A percentile compares a stretch with the other conserved stretches of the same genome.
phyloP scores from a whole-genome alignment of 2,113 vertebrate genomes.

The Bubalus kerabau region DNA sequence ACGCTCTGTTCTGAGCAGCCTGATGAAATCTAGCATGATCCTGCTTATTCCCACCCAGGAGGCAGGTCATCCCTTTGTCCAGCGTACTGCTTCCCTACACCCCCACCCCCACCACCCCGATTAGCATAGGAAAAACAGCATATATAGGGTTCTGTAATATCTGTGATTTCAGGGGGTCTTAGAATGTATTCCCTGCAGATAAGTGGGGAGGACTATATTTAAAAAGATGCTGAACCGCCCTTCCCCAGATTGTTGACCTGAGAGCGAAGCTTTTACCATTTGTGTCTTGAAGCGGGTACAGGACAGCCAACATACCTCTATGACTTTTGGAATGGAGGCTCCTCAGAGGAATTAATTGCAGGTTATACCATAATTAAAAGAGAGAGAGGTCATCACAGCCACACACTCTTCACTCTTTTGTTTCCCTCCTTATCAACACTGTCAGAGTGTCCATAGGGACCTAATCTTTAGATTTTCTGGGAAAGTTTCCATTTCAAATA shows the following conservation, averaged over 20 bases:
- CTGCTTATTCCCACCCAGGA: not conserved
- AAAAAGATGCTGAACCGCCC: not conserved
- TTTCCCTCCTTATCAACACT: not conserved
- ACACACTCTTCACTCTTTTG: not conserved
- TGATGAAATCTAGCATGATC: not conserved
- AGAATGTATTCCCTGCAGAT: not conserved
- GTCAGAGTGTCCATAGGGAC: not conserved
- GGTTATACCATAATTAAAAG: not conserved
- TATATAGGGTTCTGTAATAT: not conserved
- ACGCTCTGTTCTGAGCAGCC: not conserved
- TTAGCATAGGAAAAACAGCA: not conserved
- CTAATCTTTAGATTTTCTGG: not conserved
- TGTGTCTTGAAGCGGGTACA: not conserved
- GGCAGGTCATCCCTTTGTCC: not conserved
- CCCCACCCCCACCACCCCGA: fast-evolving
- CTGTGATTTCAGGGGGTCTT: not conserved
- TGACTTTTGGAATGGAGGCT: not conserved
- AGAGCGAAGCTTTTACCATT: not conserved
- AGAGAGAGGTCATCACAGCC: not conserved
- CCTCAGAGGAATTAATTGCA: not conserved
- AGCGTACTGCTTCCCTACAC: not conserved
- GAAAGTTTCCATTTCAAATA: not conserved
- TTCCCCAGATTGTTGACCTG: not conserved
- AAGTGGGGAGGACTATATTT: not conserved
- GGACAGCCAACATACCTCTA: not conserved